Conservation (phyloP, 2,113 vertebrate species). For the Nesoenas mayeri region DNA sequence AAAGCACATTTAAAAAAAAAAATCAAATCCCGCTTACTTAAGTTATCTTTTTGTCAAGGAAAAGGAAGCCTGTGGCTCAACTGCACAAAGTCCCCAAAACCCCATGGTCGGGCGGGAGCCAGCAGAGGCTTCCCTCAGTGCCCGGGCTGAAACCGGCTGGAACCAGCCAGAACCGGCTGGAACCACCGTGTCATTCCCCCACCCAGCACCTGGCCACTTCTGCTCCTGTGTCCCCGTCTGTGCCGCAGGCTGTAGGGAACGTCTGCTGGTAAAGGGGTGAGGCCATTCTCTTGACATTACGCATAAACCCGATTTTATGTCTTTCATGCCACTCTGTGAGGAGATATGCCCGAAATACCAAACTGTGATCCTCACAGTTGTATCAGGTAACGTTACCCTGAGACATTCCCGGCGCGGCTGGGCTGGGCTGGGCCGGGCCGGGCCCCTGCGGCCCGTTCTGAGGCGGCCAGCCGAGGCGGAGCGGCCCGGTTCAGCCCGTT, state of each 20-base stretch:
- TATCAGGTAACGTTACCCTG: fast-evolving
- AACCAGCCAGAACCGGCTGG: neutral
- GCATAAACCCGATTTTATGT: neutral
- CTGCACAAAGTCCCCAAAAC: fast-evolving
- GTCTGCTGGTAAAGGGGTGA: too few relatives aligned
- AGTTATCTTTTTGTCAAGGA: neutral
- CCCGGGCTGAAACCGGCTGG: fast-evolving
- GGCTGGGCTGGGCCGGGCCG: too few relatives aligned
- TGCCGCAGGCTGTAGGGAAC: fast-evolving
- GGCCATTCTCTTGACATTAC: neutral
- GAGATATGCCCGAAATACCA: fast-evolving
- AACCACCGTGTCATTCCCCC: too few relatives aligned
- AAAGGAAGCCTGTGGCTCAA: neutral
- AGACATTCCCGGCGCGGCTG: fast-evolving
- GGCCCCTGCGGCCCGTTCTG: too few relatives aligned
- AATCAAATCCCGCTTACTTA: neutral
- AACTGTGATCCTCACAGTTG: fast-evolving
- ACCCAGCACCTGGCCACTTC: too few relatives aligned
- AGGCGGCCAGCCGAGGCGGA: too few relatives aligned
- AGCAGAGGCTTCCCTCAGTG: fast-evolving
- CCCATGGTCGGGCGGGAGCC: fast-evolving
- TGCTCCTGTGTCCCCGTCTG: fast-evolving
- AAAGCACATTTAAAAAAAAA: neutral
- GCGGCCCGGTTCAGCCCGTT: too few relatives aligned
- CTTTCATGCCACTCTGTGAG: too few relatives aligned